Evolutionary conservation across 2,888 invertebrate species (phyloP).

Genomic region (Anticlea derivata): DNA sequence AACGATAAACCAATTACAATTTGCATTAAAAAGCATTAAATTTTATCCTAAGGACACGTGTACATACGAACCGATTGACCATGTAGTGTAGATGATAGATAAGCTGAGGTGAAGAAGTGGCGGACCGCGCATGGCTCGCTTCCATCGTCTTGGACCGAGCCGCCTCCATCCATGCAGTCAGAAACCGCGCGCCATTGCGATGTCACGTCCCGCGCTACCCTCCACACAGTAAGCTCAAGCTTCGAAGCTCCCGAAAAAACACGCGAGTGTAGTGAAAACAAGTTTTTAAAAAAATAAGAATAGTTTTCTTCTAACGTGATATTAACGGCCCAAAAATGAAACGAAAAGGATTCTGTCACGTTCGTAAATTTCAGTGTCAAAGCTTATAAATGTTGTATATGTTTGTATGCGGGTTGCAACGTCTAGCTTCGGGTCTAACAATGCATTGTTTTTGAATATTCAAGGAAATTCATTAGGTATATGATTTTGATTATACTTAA

Average conservation of each 20-base stretch:
- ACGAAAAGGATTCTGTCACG: conserved; percentile 62
- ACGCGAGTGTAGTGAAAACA: conserved; percentile 57
- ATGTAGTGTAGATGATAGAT: conserved; percentile 55
- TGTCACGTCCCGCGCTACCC: conserved; percentile 63
- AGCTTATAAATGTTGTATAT: conserved; percentile 70
- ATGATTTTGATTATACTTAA: conserved; percentile 38
- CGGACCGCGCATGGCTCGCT: conserved; percentile 51
- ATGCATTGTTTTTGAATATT: conserved; percentile 48
- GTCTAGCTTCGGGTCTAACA: conserved; percentile 57
- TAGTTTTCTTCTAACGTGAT: conserved; percentile 36
- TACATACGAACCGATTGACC: conserved; percentile 62
- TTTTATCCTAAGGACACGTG: conserved; percentile 24
- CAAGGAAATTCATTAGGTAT: conserved; percentile 48
- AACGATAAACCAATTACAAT: conserved; percentile 1
- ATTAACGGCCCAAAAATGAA: conserved; percentile 49
- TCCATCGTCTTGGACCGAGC: conserved; percentile 33
- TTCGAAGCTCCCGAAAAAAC: conserved; percentile 31
- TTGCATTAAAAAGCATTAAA: conserved; percentile 1
- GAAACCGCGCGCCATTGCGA: conserved; percentile 62
- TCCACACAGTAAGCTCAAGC: conserved; percentile 42
- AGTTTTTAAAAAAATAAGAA: neutral
- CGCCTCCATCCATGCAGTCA: conserved; percentile 58
- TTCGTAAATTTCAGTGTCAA: conserved; percentile 77
- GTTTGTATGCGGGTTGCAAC: conserved; percentile 48
- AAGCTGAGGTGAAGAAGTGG: conserved; percentile 38